A percentile compares a stretch with the other conserved stretches of the same genome.
phyloP scores from a whole-genome alignment of 2,113 vertebrate genomes.

The Chloroceryle aenea region DNA sequence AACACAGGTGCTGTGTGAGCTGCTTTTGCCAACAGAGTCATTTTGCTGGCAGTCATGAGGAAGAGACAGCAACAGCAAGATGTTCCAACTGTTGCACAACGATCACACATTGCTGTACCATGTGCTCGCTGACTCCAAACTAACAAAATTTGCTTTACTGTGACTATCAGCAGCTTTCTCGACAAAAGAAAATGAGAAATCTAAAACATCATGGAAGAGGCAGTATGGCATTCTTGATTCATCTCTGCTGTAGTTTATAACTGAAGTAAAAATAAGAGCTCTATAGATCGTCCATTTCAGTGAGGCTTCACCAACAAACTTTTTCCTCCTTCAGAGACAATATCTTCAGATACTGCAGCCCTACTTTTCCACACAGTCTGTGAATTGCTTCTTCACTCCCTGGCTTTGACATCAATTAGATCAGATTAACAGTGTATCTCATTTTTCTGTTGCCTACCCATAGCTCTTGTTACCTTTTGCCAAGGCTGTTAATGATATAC shows the following conservation, averaged over 20 bases:
- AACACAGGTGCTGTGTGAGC: background rate
- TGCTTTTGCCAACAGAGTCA: background rate
- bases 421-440: background rate
- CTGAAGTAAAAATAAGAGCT: background rate
- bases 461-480: background rate
- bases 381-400: background rate
- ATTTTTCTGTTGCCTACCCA: background rate
- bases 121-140: background rate
- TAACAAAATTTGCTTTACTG: background rate
- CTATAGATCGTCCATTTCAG: background rate
- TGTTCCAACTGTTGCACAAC: background rate
- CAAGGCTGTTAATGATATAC: background rate
- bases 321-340: background rate
- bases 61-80: background rate
- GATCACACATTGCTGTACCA: background rate
- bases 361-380: background rate
- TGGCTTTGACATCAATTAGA: background rate
- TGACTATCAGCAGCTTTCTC: background rate
- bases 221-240: background rate
- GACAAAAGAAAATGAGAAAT: background rate
- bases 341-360: background rate
- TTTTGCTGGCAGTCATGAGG: background rate
- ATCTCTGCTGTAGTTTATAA: background rate
- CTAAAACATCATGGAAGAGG: background rate
- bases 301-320: background rate